phyloP scores from a whole-genome alignment of 2,113 vertebrate genomes.

The Sinocyclocheilus anophthalmus region DNA sequence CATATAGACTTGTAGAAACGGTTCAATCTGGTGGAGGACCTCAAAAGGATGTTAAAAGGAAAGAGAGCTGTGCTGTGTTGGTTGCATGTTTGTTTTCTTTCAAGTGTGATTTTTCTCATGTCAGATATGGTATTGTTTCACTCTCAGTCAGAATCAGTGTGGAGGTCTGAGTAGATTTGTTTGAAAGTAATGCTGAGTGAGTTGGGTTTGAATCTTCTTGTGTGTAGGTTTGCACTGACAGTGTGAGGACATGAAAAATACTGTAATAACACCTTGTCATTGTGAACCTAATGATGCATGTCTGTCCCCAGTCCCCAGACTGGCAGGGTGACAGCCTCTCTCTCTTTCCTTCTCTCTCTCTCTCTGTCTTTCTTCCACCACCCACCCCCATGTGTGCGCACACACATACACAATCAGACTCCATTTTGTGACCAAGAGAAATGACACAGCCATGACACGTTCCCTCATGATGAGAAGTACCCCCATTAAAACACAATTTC shows the following conservation, averaged over 20 bases:
- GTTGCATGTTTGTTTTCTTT: not conserved
- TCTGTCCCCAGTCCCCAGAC: slow-evolving; percentile 46
- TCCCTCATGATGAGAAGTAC: not conserved
- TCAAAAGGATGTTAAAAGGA: not conserved
- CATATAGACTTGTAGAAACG: not conserved
- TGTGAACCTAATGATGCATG: slow-evolving; percentile 56
- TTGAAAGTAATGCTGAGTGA: slow-evolving; percentile 32
- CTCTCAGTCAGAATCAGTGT: not conserved
- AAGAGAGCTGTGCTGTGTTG: not conserved
- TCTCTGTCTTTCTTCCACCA: slow-evolving; percentile 24
- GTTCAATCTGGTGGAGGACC: not conserved
- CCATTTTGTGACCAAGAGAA: slow-evolving; percentile 31
- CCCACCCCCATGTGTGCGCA: not conserved
- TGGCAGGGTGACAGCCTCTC: slow-evolving; percentile 43
- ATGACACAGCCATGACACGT: not conserved
- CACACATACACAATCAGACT: slow-evolving; percentile 26
- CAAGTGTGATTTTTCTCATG: not conserved
- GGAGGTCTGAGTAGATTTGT: not conserved
- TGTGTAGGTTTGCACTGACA: slow-evolving; percentile 34
- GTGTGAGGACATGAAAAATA: slow-evolving; percentile 47
- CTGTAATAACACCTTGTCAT: slow-evolving; percentile 57
- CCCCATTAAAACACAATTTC: not conserved
- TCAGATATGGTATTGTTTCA: not conserved
- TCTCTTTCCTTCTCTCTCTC: slow-evolving; percentile 1
- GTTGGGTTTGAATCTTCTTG: slow-evolving; percentile 18